Evolutionary conservation across 2,113 vertebrate genomes (phyloP).

Genomic region (human): GRCh38 chr21:35976501-35977000

Average conservation of each 20-base stretch:
- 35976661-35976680: not conserved
- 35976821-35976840: rapidly evolving
- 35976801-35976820: too few relatives aligned
- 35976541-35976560: rapidly evolving
- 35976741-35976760: not conserved
- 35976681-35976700: not conserved
- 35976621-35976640: not conserved
- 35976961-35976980: not conserved
- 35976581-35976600: not conserved
- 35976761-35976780: not conserved
- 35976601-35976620: rapidly evolving
- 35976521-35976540: not conserved
- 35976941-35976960: not conserved
- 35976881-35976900: not conserved
- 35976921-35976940: not conserved
- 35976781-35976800: not conserved
- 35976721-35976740: not conserved
- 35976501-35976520: not conserved
- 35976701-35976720: not conserved
- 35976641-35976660: not conserved
- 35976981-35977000: not conserved
- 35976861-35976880: not conserved
- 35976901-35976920: not conserved
- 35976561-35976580: not conserved
- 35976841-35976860: not conserved